Percentiles rank a stretch among this genome's conserved stretches.
These are phyloP conservation scores for Colostygia pectinataria DNA, from an alignment of 2,888 invertebrate genomes.

Conservation along the genomic window DNA sequence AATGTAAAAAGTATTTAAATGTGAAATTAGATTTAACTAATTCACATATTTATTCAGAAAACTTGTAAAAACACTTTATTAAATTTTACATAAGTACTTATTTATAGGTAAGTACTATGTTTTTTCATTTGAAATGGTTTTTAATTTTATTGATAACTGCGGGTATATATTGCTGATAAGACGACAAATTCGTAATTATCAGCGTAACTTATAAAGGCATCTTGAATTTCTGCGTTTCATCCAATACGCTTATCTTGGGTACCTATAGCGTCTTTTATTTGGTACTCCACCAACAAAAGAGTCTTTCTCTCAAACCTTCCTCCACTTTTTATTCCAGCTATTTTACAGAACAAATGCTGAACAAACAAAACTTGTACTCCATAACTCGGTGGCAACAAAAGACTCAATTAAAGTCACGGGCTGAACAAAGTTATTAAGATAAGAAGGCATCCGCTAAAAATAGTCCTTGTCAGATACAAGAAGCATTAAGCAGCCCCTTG, in stretches of 20 bases:
- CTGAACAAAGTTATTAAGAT: conserved; percentile 57
- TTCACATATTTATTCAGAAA: too few relatives aligned
- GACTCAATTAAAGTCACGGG: conserved; percentile 53
- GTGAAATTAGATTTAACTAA: too few relatives aligned
- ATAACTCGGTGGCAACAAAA: conserved; percentile 38
- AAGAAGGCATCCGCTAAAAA: conserved; percentile 53
- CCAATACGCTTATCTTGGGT: conserved; percentile 2
- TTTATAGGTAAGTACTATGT: too few relatives aligned
- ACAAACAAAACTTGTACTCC: conserved; percentile 29
- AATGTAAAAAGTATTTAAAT: too few relatives aligned
- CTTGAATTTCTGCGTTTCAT: background rate
- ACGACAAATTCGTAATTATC: too few relatives aligned
- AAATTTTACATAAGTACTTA: too few relatives aligned
- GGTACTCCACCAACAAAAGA: conserved; percentile 5
- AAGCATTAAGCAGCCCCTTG: conserved; percentile 49
- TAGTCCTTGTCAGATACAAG: conserved; percentile 49
- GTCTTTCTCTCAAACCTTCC: background rate
- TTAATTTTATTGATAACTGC: too few relatives aligned
- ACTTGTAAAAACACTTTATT: too few relatives aligned
- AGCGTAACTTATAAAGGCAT: background rate
- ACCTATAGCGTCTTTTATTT: conserved; percentile 8
- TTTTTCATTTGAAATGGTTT: too few relatives aligned
- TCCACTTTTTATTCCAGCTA: conserved; percentile 18
- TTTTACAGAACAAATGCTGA: conserved; percentile 18
- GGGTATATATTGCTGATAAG: too few relatives aligned